Evolutionary conservation across 1,140 invertebrate genomes (phyloP).

Genomic region (Halyomorpha halys): DNA sequence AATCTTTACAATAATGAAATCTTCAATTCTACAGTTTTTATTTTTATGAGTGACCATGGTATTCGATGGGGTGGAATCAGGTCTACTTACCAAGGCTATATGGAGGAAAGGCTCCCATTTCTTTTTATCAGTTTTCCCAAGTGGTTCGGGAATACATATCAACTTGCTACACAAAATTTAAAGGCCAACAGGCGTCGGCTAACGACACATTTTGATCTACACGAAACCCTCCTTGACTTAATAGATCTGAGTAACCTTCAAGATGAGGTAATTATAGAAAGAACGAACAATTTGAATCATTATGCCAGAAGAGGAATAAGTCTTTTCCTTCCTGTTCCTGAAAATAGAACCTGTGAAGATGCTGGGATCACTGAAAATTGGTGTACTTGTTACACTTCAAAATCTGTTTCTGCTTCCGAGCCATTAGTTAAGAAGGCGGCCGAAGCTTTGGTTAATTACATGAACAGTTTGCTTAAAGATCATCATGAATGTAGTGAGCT

Average conservation of each 20-base stretch:
- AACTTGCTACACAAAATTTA: slow-evolving; percentile 41
- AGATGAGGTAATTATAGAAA: slow-evolving; percentile 31
- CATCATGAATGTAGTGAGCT: slow-evolving; percentile 44
- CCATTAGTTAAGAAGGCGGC: slow-evolving; percentile 40
- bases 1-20: slow-evolving; percentile 32
- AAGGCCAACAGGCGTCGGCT: slow-evolving; percentile 42
- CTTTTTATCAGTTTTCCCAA: slow-evolving; percentile 48
- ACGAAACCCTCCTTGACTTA: slow-evolving; percentile 53
- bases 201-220: slow-evolving; percentile 50
- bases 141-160: slow-evolving; percentile 46
- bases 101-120: slow-evolving; percentile 60
- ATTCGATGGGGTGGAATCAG: slow-evolving; percentile 54
- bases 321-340: slow-evolving; percentile 58
- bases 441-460: slow-evolving; percentile 44
- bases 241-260: slow-evolving; percentile 39
- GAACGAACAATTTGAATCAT: slow-evolving; percentile 30
- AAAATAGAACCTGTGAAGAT: slow-evolving; percentile 57
- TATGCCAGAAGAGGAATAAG: slow-evolving; percentile 47
- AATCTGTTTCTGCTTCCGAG: slow-evolving; percentile 42
- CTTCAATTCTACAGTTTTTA: slow-evolving; percentile 43
- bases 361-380: slow-evolving; percentile 69
- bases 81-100: slow-evolving; percentile 48
- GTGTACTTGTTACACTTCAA: slow-evolving; percentile 65
- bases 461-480: slow-evolving; percentile 50
- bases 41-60: slow-evolving; percentile 63